Conservation (phyloP, 2,113 vertebrate species). For the Charina bottae region DNA sequence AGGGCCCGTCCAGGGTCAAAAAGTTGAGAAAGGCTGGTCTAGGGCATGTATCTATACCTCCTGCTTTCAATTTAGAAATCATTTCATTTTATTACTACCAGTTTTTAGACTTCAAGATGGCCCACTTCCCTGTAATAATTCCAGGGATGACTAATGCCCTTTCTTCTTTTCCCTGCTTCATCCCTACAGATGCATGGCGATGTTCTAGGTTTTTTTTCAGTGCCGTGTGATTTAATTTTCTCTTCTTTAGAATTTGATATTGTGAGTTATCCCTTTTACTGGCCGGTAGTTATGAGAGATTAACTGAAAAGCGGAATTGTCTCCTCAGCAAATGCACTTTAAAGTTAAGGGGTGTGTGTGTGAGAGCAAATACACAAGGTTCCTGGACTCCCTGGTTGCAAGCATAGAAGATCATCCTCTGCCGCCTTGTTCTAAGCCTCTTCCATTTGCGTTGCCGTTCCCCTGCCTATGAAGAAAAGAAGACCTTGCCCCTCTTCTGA, state of each 20-base stretch:
- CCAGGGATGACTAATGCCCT: not conserved
- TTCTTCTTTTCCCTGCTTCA: not conserved
- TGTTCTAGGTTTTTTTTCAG: not conserved
- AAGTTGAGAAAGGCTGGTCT: too few species aligned
- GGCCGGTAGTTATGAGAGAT: not conserved
- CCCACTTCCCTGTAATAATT: not conserved
- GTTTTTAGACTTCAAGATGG: not conserved
- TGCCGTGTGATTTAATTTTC: not conserved
- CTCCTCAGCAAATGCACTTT: not conserved
- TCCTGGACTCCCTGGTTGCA: not conserved
- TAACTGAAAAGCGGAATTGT: not conserved
- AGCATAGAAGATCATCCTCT: not conserved
- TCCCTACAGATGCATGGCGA: too few species aligned
- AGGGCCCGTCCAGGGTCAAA: too few species aligned
- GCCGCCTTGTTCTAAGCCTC: not conserved
- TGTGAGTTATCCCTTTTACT: not conserved
- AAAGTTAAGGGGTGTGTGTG: not conserved
- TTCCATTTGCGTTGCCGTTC: not conserved
- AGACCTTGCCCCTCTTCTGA: not conserved
- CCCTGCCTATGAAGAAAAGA: not conserved
- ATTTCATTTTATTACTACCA: not conserved
- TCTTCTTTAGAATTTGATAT: not conserved
- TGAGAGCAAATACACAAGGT: not conserved
- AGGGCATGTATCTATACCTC: not conserved
- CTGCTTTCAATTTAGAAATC: not conserved